Evolutionary conservation across 2,888 invertebrate genomes (phyloP), one percentile per base, ranked within the genome.

Genomic region (Torymus aiolomorphi): DNA sequence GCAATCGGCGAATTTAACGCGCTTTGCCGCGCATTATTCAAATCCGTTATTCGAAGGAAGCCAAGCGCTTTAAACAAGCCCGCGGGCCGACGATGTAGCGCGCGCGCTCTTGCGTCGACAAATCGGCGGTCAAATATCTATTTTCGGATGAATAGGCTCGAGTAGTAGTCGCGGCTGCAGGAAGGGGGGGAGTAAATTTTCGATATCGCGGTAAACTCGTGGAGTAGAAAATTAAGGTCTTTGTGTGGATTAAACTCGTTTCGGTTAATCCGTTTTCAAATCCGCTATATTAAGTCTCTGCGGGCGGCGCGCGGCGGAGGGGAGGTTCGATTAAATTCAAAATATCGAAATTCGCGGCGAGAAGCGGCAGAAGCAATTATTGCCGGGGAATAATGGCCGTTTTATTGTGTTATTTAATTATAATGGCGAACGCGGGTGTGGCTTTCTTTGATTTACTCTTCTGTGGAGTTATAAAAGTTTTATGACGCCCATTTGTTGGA

Each of bases 171-270:
- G n/a, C 8, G 2, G 24, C 3, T 14, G 67, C 2, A 49, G 12
- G 54, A 2, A 24, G 18, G 42, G 14, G 10, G 42, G 42, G 16
- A 14, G 8, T 54, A 51, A 67, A 75, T 67, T 67, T 62, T 14
- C 52, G 18, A 61, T 18, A 52, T 62, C 66, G 2, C 13, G 14
- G 51, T 18, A 24, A 66, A 59, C 61, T 77, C 72, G 12, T 42
- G 52, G 57, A 42, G 42, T 73, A 74, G 69, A 74, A 78, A 78
- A 78, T 78, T 78, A 78, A 73, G 73, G 66, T 73, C 78, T 78
- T 73, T 72, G 67, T 62, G 73, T 20, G 56, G 52, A 78, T 73
- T 56, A 67, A 73, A 51, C 54, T 73, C 73, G 78, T 73, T 78
- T 66, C 73, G 72, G 8, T 72, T 66, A 72, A 72, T 67, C 61